These are phyloP conservation scores for Babylonia areolata DNA, from an alignment of 1,140 invertebrate genomes.

Conservation along the genomic window DNA sequence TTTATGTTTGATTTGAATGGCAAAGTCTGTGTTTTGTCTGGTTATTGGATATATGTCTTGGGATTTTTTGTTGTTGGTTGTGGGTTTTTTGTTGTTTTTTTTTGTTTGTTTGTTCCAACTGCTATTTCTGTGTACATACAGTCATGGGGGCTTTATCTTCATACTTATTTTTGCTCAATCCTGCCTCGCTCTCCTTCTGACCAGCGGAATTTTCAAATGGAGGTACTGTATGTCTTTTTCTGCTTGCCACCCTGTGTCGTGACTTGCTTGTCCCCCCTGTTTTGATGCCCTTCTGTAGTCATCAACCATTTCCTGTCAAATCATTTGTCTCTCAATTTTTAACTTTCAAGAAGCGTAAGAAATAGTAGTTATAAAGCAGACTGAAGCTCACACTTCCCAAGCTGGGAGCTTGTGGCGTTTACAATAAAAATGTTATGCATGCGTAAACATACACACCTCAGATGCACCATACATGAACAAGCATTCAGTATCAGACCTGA, in stretches of 20 bases:
- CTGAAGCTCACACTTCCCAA: no score
- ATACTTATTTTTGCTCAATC: constrained; percentile 72
- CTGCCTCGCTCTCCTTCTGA: constrained; percentile 64
- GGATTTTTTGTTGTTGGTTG: not conserved
- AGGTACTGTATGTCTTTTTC: constrained; percentile 62
- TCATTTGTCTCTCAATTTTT: no score
- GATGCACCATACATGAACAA: no score
- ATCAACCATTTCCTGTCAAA: not conserved
- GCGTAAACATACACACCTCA: no score
- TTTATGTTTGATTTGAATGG: not conserved
- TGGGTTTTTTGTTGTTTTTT: not conserved
- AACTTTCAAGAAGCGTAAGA: no score
- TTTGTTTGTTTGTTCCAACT: not conserved
- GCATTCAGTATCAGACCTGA: no score
- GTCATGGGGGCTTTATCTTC: constrained; percentile 66
- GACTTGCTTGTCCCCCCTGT: not conserved
- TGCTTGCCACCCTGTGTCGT: constrained; percentile 19
- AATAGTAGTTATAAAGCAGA: no score
- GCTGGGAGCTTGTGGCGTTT: no score
- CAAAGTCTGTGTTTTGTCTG: not conserved
- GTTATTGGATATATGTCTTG: not conserved
- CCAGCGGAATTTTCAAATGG: constrained; percentile 69
- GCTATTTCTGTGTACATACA: constrained; percentile 42
- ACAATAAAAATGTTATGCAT: no score
- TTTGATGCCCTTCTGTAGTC: not conserved